These are phyloP conservation scores for Meteorus sp. DNA, from an alignment of 1,140 invertebrate species.

Conservation along the genomic window DNA sequence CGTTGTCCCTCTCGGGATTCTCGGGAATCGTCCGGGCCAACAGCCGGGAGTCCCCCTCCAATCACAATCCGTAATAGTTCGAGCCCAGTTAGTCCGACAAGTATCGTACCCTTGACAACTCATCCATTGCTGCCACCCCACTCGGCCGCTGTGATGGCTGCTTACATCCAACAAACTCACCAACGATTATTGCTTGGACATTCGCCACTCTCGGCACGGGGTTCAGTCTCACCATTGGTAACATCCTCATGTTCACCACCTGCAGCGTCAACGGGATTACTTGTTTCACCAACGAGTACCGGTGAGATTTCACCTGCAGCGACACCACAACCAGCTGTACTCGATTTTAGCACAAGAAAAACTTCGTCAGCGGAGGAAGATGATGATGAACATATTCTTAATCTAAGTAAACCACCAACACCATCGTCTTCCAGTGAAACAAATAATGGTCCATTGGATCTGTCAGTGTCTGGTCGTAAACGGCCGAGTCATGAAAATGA, in stretches of 20 bases:
- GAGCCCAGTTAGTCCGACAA: constrained; percentile 57
- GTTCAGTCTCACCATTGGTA: constrained; percentile 64
- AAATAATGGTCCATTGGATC: constrained; percentile 76
- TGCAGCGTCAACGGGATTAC: constrained; percentile 53
- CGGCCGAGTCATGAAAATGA: constrained; percentile 66
- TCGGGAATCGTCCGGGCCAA: constrained; percentile 65
- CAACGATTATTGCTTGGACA: constrained; percentile 75
- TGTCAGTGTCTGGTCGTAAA: constrained; percentile 76
- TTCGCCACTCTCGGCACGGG: constrained; percentile 66
- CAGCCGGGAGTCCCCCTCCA: constrained; percentile 64
- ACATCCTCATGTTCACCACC: constrained; percentile 64
- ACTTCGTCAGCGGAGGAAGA: constrained; percentile 58
- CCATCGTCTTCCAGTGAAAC: constrained; percentile 60
- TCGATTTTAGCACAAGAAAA: constrained; percentile 79
- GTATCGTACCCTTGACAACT: constrained; percentile 52
- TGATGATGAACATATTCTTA: constrained; percentile 67
- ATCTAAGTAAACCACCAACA: constrained; percentile 66
- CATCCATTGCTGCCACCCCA: constrained; percentile 70
- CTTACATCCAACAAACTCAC: constrained; percentile 71
- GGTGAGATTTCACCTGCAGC: constrained; percentile 50
- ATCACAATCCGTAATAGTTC: constrained; percentile 59
- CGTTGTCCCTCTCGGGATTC: constrained; percentile 79
- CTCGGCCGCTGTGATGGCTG: constrained; percentile 74
- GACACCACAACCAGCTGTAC: constrained; percentile 62
- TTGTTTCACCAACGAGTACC: constrained; percentile 49